These are phyloP conservation scores for Onychostoma macrolepis DNA, from an alignment of 2,113 vertebrate species.

Conservation along the genomic window DNA sequence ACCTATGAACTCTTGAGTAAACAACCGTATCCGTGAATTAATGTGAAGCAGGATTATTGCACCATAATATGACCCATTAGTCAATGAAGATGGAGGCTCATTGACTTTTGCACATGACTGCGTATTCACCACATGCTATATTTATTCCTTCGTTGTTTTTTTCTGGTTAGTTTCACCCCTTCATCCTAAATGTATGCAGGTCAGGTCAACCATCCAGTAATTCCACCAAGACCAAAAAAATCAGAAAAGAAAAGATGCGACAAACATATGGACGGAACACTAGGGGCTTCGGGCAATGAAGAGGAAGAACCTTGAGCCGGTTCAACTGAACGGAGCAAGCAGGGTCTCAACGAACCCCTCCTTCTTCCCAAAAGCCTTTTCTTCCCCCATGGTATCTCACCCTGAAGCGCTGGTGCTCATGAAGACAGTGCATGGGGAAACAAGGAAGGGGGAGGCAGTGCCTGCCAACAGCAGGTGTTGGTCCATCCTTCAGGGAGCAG, in stretches of 20 bases:
- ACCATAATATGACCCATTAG: conserved; percentile 52
- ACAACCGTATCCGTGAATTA: conserved; percentile 1
- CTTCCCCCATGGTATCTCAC: conserved; percentile 51
- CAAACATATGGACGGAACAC: conserved; percentile 78
- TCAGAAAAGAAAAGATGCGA: conserved; percentile 41
- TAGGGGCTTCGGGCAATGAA: conserved; percentile 57
- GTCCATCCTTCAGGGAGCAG: conserved; percentile 83
- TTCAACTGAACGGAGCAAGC: conserved; percentile 43
- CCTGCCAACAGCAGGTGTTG: conserved; percentile 91
- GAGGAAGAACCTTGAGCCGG: conserved; percentile 75
- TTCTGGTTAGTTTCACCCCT: conserved; percentile 51
- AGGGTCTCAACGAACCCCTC: conserved; percentile 12
- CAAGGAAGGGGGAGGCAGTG: conserved; percentile 59
- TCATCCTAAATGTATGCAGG: conserved; percentile 46
- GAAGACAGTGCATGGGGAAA: conserved; percentile 46
- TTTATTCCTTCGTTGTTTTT: conserved; percentile 48
- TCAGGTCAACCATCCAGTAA: conserved; percentile 54
- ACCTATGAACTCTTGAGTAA: neutral
- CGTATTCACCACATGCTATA: conserved; percentile 51
- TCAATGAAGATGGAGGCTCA: conserved; percentile 49
- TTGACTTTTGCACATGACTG: conserved; percentile 49
- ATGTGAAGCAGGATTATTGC: conserved; percentile 34
- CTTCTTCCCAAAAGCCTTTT: conserved; percentile 28
- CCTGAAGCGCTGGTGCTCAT: conserved; percentile 57
- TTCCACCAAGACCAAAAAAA: conserved; percentile 63